Evolutionary conservation across 2,113 vertebrate species (phyloP).

Genomic region (Serinus canaria): DNA sequence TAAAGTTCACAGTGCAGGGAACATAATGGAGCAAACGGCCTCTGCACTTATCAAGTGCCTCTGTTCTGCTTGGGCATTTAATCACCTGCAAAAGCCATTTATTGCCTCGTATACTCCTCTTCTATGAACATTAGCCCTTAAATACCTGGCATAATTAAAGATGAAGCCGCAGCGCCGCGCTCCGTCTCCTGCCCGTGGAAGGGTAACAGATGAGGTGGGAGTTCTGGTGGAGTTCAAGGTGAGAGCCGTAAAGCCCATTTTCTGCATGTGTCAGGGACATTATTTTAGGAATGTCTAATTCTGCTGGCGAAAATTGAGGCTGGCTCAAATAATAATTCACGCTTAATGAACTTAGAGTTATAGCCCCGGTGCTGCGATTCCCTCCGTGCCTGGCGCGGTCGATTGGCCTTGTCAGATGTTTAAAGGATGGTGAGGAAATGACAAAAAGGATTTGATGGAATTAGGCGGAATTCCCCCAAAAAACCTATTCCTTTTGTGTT

Average conservation of each 20-base stretch:
- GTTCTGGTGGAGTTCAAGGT: constrained; percentile 70
- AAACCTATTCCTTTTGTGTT: constrained; percentile 39
- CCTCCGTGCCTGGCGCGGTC: constrained; percentile 22
- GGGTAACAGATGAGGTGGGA: constrained; percentile 67
- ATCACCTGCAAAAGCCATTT: constrained; percentile 46
- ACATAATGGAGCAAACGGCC: not conserved
- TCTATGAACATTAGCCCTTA: constrained; percentile 61
- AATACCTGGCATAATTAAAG: constrained; percentile 62
- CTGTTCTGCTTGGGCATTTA: constrained; percentile 54
- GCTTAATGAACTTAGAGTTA: constrained; percentile 73
- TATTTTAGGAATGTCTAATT: constrained; percentile 69
- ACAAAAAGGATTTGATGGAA: constrained; percentile 62
- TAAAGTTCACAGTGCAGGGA: not conserved
- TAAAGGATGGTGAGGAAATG: constrained; percentile 57
- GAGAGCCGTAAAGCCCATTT: constrained; percentile 66
- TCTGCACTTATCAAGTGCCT: constrained; percentile 17
- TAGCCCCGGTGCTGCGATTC: constrained; percentile 27
- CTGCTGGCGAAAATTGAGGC: constrained; percentile 64
- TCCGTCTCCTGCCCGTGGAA: constrained; percentile 47
- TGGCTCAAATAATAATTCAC: constrained; percentile 73
- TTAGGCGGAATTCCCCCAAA: not conserved
- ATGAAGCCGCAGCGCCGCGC: constrained; percentile 3
- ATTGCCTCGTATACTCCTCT: constrained; percentile 58
- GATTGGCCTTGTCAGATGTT: constrained; percentile 63
- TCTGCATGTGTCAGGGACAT: constrained; percentile 67